phyloP scores from a whole-genome alignment of 2,888 invertebrate species.

The Archips crataeganus region DNA sequence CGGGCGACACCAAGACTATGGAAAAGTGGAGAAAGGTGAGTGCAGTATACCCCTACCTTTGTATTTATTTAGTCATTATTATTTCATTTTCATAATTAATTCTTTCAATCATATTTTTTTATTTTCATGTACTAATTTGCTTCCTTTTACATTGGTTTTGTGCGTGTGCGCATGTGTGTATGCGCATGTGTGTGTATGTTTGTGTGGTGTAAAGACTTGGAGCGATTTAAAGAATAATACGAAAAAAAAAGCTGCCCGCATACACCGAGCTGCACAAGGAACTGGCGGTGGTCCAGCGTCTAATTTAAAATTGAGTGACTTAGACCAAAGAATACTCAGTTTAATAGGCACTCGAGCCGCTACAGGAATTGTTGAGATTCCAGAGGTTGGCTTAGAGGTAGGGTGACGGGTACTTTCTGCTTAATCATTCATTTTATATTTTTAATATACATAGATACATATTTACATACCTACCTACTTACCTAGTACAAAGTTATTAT shows the following conservation, averaged over 20 bases:
- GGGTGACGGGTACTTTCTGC: neutral
- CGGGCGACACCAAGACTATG: neutral
- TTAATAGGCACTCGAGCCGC: neutral
- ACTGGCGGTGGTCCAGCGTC: neutral
- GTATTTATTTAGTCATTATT: neutral
- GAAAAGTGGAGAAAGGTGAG: slow-evolving; percentile 20
- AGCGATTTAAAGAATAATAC: neutral
- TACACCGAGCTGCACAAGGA: neutral
- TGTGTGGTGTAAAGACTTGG: slow-evolving; percentile 2
- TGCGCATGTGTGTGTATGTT: neutral
- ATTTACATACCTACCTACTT: too few species aligned
- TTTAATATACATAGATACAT: neutral
- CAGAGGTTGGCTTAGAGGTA: slow-evolving; percentile 2
- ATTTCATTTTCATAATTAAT: neutral
- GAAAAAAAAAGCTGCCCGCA: neutral
- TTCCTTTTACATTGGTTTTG: neutral
- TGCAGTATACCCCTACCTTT: neutral
- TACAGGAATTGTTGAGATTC: neutral
- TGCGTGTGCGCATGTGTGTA: slow-evolving; percentile 1
- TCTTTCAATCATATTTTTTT: slow-evolving; percentile 5
- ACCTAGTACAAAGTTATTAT: neutral
- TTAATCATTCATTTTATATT: neutral
- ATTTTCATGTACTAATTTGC: neutral
- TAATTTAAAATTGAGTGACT: neutral
- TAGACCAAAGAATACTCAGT: neutral